Evolutionary conservation across 2,888 invertebrate species (phyloP), one percentile per base, ranked within the genome.

Genomic region (Drosophila infuscata): DNA sequence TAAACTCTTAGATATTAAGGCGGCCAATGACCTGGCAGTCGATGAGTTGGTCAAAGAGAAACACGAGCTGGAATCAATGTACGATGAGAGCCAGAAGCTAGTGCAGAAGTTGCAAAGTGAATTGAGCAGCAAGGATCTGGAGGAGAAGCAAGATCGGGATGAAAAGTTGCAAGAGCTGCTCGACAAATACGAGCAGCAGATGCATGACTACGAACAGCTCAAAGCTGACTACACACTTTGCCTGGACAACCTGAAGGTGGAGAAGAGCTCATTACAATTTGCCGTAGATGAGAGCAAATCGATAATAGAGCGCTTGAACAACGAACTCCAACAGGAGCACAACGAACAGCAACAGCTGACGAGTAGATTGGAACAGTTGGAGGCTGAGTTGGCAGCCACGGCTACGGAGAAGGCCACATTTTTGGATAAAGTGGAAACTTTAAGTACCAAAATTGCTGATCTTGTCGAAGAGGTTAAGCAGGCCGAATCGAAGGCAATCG

Each of bases 41-140:
- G 32, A 63, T 12, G 15, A 65, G 6, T n/a, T 88, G 3, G 35
- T 58, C 4, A 36, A 61, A 3, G 83, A 88, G 33, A 86, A 83
- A 33, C 49, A 74, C 3, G 72, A 80, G 12, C 59, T 87, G 0
- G 74, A 87, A 54, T 61, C 74, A 8, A 46, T 72, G 2, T 75
- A 82, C 30, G 73, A 70, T 9, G 51, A 58, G 1, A 77, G 78
- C 48, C 49, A 76, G 8, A 57, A 83, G 58, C 58, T 86, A 4
- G 60, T 80, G 7, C 30, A 67, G 3, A 66, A 75, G 17, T 46
- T 86, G 6, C 46, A 72, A 41, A 20, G 9, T 4, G 49, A 75
- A 17, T 36, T 74, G 15, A 46, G 20, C 7, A n/a, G 4, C 7
- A 25, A 33, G 3, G 35, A 48, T 9, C 30, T 56, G 17, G 57